Evolutionary conservation across 2,797 vertebrate genomes (phyloP).

Genomic region (Notolepis coatsorum): DNA sequence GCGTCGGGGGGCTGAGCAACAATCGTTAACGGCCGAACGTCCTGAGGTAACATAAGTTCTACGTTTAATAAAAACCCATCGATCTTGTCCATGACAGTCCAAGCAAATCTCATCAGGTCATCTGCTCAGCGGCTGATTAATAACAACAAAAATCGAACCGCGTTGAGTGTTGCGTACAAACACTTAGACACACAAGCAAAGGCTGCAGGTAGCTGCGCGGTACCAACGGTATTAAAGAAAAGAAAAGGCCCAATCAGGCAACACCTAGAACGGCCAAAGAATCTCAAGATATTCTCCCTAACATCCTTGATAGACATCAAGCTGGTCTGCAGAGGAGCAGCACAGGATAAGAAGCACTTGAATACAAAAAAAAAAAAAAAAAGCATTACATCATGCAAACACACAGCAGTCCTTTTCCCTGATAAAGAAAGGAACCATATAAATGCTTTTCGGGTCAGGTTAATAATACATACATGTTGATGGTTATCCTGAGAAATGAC

Average conservation of each 20-base stretch:
- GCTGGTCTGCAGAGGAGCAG: constrained; percentile 34
- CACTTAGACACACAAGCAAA: constrained; percentile 20
- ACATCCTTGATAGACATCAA: constrained; percentile 23
- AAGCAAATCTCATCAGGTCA: constrained; percentile 11
- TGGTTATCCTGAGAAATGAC: no score
- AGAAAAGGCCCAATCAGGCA: constrained; percentile 42
- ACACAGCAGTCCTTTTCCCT: constrained; percentile 32
- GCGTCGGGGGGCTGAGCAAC: constrained; percentile 35
- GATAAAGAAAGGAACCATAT: constrained; percentile 9
- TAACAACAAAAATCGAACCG: constrained; percentile 21
- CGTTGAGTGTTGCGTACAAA: constrained; percentile 28
- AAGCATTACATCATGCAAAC: constrained; percentile 60
- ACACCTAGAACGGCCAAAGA: constrained; percentile 42
- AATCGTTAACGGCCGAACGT: constrained; percentile 55
- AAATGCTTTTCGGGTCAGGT: constrained; percentile 38
- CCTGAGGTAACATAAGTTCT: constrained; percentile 59
- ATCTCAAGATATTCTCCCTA: constrained; percentile 53
- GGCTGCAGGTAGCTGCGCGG: constrained; percentile 27
- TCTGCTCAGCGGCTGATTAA: constrained; percentile 19
- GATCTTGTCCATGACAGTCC: constrained; percentile 49
- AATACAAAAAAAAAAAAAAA: constrained; percentile 60
- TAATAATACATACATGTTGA: constrained; percentile 57
- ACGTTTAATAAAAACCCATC: constrained; percentile 63
- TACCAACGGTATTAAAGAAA: constrained; percentile 36
- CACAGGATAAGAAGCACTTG: constrained; percentile 70